Conservation (phyloP, 2,797 vertebrate genomes). For the Atherinosoma microstoma region DNA sequence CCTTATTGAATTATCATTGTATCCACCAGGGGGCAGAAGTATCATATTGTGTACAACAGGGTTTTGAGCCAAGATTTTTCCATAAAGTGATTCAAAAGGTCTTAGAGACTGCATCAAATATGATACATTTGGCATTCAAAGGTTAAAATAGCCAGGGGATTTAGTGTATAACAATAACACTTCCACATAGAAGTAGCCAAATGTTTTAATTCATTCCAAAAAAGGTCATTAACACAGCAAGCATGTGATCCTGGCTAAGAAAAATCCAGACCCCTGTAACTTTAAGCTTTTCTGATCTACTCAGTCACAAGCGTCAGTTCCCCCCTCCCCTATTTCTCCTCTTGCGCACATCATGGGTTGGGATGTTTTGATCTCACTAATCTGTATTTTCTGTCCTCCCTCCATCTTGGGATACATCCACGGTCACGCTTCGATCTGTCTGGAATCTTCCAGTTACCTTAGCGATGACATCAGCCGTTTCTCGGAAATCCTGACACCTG, state of each 20-base stretch:
- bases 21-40: no score
- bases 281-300: conserved; percentile 28
- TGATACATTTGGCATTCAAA: no score
- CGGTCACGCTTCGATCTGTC: conserved; percentile 61
- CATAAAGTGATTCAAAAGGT: no score
- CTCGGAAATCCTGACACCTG: conserved; percentile 98
- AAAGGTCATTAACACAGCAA: conserved; percentile 21
- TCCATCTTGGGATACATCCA: conserved; percentile 54
- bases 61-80: no score
- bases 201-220: conserved; percentile 8
- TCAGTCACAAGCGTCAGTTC: conserved; percentile 11
- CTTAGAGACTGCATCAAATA: no score
- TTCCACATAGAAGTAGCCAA: not conserved
- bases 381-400: conserved; percentile 23
- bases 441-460: conserved; percentile 86
- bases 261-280: conserved; percentile 25
- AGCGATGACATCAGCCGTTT: conserved; percentile 98
- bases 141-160: not conserved
- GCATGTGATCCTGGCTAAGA: conserved; percentile 41
- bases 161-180: not conserved
- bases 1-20: no score
- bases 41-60: no score
- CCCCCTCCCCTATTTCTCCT: not conserved
- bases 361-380: conserved; percentile 28
- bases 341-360: conserved; percentile 8